phyloP scores from a whole-genome alignment of 2,113 vertebrate genomes.

The Phalacrocorax brasilianus region DNA sequence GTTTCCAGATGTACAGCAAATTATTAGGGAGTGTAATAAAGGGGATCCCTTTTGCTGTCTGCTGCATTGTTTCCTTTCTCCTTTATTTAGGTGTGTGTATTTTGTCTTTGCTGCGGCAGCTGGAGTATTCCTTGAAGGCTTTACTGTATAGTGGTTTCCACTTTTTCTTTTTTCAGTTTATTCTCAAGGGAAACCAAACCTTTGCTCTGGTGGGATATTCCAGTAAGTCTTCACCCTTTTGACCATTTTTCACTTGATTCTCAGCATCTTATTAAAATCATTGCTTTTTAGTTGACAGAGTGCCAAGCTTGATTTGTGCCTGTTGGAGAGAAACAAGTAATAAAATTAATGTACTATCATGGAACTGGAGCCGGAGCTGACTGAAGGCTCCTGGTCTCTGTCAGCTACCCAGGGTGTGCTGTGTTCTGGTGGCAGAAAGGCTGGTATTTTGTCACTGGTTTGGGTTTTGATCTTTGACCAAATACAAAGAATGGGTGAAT shows the following conservation, averaged over 20 bases:
- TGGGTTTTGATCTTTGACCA: neutral
- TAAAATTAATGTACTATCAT: neutral
- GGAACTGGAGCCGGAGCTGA: neutral
- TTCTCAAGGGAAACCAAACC: neutral
- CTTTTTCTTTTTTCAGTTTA: neutral
- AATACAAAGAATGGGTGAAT: neutral
- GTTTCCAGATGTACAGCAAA: neutral
- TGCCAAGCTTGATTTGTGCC: neutral
- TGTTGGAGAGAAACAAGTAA: neutral
- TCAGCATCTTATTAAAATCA: neutral
- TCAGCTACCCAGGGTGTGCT: neutral
- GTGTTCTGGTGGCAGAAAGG: neutral
- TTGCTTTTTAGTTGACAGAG: neutral
- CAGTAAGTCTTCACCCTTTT: neutral
- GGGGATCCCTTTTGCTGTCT: neutral
- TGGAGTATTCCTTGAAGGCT: neutral
- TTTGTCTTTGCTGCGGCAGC: neutral
- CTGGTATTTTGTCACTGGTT: neutral
- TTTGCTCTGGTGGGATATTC: neutral
- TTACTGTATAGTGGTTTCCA: accelerated
- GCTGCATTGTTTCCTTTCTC: neutral
- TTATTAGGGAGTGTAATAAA: neutral
- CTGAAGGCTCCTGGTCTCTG: neutral
- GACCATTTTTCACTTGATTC: neutral
- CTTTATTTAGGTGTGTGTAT: neutral